Percentiles rank a stretch among this genome's conserved stretches.
Evolutionary conservation across 2,113 vertebrate species (phyloP).

Genomic region (Oreochromis aureus): DNA sequence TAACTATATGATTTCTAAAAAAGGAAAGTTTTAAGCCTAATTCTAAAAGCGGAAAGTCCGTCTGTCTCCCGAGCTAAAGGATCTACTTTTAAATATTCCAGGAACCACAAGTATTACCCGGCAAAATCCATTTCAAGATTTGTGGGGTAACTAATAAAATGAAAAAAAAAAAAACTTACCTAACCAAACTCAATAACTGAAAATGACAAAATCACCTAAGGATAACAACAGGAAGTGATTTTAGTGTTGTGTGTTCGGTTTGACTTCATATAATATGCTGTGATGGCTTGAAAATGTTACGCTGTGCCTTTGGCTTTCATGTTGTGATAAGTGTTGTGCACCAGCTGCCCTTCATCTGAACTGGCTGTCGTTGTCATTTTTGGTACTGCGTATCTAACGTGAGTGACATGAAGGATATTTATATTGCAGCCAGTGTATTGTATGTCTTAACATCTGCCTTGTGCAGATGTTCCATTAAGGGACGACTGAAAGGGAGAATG

Average conservation of each 20-base stretch:
- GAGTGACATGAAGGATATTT: not conserved
- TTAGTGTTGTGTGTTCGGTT: not conserved
- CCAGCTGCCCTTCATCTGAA: constrained; percentile 35
- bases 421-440: not conserved
- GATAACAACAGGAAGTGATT: not conserved
- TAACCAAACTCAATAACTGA: not conserved
- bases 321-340: not conserved
- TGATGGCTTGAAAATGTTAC: constrained; percentile 31
- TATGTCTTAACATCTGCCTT: not conserved
- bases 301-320: constrained; percentile 21
- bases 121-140: not conserved
- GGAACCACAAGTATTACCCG: not conserved
- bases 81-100: not conserved
- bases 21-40: not conserved
- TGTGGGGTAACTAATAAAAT: not conserved
- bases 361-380: not conserved
- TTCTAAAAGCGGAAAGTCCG: not conserved
- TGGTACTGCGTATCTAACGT: not conserved
- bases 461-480: not conserved
- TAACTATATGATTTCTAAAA: not conserved
- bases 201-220: not conserved
- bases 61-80: not conserved
- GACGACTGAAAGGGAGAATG: not conserved
- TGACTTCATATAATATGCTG: not conserved
- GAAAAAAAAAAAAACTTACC: not conserved